Conservation (phyloP, 92 coral and sea anemone species). For the Epizoanthus illoricatus region DNA sequence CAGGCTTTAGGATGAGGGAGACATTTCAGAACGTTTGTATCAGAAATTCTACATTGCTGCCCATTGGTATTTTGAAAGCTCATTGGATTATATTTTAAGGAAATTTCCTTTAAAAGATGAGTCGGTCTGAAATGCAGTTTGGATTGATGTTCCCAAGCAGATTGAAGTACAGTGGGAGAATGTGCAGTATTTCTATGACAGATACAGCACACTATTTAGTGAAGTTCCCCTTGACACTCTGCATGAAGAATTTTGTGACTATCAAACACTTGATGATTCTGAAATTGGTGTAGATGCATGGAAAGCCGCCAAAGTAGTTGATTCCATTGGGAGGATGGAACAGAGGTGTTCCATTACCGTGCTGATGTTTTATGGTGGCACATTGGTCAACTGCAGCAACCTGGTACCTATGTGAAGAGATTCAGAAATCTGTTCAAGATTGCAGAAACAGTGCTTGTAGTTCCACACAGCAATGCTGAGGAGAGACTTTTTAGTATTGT, state of each 20-base stretch:
- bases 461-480: conserved; percentile 57
- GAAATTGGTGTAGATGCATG: conserved; percentile 4
- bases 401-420: conserved; percentile 38
- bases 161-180: conserved; percentile 15
- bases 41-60: conserved; percentile 39
- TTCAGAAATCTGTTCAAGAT: conserved; percentile 29
- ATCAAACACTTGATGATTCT: conserved; percentile 12
- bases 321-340: conserved; percentile 4
- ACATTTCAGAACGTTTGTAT: conserved; percentile 12
- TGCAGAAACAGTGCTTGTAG: conserved; percentile 49
- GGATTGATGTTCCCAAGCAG: conserved; percentile 34
- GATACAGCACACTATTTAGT: conserved; percentile 10
- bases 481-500: conserved; percentile 54
- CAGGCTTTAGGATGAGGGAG: conserved; percentile 38
- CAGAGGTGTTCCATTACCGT: conserved; percentile 11
- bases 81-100: conserved; percentile 39
- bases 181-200: conserved; percentile 37
- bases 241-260: conserved; percentile 31
- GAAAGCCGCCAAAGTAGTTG: conserved; percentile 16
- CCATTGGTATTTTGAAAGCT: conserved; percentile 41
- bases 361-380: conserved; percentile 24
- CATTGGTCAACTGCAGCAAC: conserved; percentile 15
- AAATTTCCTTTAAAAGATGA: conserved; percentile 47
- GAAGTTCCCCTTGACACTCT: conserved; percentile 39
- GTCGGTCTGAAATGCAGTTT: conserved; percentile 42